phyloP scores from a whole-genome alignment of 2,113 vertebrate species.

The Callospermophilus lateralis region DNA sequence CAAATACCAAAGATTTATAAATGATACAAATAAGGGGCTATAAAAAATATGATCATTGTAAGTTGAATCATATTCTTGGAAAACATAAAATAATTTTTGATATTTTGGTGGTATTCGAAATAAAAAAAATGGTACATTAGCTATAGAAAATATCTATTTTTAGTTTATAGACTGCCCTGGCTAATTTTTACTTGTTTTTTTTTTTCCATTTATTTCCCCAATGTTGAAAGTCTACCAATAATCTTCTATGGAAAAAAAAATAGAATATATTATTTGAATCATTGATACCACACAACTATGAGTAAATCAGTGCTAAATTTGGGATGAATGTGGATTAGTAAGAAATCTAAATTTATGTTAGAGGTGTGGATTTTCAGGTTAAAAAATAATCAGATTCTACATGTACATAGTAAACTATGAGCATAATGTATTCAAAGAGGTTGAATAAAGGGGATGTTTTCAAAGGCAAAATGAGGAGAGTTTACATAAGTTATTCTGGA shows the following conservation, averaged over 20 bases:
- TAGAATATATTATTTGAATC: neutral
- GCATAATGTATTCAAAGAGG: neutral
- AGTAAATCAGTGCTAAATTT: neutral
- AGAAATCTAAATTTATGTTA: neutral
- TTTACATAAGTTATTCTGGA: neutral
- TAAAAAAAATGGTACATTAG: neutral
- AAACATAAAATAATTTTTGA: neutral
- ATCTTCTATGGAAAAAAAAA: neutral
- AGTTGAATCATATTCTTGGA: neutral
- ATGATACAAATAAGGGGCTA: neutral
- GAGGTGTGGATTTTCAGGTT: neutral
- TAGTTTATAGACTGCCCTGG: neutral
- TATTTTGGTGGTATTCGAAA: conserved; percentile 12
- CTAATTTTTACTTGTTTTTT: neutral
- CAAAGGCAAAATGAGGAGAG: neutral
- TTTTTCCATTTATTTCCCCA: neutral
- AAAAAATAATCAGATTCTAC: neutral
- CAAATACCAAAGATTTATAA: conserved; percentile 10
- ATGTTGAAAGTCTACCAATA: neutral
- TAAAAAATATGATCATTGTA: neutral
- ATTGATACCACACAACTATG: neutral
- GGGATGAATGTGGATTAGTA: neutral
- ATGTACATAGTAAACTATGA: neutral
- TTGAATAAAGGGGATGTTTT: neutral
- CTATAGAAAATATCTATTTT: neutral